phyloP scores from a whole-genome alignment of 1,140 invertebrate genomes.

The Drosophila azteca region DNA sequence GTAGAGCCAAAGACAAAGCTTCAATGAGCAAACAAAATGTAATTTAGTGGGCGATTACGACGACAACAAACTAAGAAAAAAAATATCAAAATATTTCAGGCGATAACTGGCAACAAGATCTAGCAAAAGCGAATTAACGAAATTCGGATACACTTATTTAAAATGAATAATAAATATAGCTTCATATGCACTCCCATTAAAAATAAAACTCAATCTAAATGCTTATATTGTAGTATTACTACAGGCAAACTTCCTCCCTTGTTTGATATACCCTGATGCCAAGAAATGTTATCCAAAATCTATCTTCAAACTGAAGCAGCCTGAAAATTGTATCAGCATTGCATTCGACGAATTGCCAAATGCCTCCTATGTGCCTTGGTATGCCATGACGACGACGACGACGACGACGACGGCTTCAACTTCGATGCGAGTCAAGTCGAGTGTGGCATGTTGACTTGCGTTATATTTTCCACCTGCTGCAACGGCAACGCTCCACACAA shows the following conservation, averaged over 20 bases:
- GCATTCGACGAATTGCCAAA: conserved; percentile 75
- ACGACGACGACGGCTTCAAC: conserved; percentile 9
- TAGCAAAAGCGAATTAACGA: not conserved
- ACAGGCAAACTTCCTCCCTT: not conserved
- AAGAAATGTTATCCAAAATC: conserved; percentile 15
- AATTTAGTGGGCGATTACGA: conserved; percentile 52
- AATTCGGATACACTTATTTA: not conserved
- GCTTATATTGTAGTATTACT: not conserved
- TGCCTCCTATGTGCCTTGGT: conserved; percentile 21
- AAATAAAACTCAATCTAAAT: not conserved
- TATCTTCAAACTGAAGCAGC: not conserved
- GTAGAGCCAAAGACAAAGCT: conserved; percentile 21
- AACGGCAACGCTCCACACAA: conserved; percentile 61
- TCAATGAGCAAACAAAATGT: conserved; percentile 62
- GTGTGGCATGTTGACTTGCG: conserved; percentile 71
- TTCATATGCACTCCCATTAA: too few species aligned
- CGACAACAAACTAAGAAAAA: conserved; percentile 38
- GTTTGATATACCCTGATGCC: not conserved
- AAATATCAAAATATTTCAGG: conserved; percentile 27
- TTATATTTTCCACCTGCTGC: conserved; percentile 76
- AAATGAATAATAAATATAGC: too few species aligned
- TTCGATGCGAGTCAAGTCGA: conserved; percentile 8
- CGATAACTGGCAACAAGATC: conserved; percentile 52
- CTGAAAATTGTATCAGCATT: conserved; percentile 73
- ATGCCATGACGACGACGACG: conserved; percentile 16